Evolutionary conservation across 2,797 vertebrate genomes (phyloP).

Genomic region (Salmo trutta): DNA sequence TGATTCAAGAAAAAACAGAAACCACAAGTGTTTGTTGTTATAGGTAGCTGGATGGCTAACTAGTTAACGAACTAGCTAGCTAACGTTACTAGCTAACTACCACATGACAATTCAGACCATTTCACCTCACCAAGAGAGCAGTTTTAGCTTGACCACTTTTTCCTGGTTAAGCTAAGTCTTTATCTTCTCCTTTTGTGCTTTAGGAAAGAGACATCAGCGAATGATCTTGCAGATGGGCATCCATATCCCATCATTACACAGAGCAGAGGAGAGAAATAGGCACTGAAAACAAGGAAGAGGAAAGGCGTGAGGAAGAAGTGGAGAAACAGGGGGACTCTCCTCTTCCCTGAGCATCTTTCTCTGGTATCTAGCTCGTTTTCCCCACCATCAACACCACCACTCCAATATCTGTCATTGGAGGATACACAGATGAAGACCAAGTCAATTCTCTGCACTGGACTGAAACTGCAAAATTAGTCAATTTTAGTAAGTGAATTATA

Average conservation of each 20-base stretch:
- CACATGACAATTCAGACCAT: background rate
- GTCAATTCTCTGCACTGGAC: background rate
- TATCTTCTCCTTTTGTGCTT: background rate
- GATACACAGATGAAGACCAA: background rate
- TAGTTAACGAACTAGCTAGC: background rate
- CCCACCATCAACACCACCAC: background rate
- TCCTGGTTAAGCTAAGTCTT: background rate
- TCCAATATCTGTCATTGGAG: background rate
- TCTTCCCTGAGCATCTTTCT: background rate
- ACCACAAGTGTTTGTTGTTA: background rate
- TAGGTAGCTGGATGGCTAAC: background rate
- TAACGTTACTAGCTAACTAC: background rate
- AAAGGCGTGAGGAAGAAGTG: constrained; percentile 17
- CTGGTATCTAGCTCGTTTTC: background rate
- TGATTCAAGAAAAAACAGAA: background rate
- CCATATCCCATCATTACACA: constrained; percentile 5
- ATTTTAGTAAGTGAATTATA: background rate
- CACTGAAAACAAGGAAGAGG: constrained; percentile 12
- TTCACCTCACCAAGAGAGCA: background rate
- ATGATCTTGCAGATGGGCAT: constrained; percentile 27
- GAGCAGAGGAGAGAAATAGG: constrained; percentile 13
- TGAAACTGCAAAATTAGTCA: too few relatives aligned
- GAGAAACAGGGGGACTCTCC: constrained; percentile 20
- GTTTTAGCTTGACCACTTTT: background rate
- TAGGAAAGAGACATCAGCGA: constrained; percentile 26